A percentile compares a stretch with the other conserved stretches of the same genome.
phyloP scores from a whole-genome alignment of 2,888 invertebrate genomes.

The Nomada goodeniana region DNA sequence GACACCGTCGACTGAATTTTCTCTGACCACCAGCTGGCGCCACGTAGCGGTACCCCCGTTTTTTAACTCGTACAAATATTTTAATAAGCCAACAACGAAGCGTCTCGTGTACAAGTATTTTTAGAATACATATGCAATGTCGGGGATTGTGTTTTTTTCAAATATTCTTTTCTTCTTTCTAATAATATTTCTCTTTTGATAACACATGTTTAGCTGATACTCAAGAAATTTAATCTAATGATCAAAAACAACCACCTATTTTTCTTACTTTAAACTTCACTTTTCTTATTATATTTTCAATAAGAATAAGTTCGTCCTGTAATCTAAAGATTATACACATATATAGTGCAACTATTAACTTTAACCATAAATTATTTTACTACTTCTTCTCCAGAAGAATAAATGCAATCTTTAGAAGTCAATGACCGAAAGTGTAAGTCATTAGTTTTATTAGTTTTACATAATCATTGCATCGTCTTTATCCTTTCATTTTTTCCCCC shows the following conservation, averaged over 20 bases:
- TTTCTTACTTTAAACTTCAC: no score
- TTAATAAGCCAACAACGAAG: not conserved
- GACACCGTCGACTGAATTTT: constrained; percentile 71
- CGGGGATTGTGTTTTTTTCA: not conserved
- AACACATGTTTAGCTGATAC: not conserved
- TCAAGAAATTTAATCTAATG: not conserved
- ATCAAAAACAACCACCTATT: not conserved
- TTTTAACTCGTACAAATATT: constrained; percentile 31
- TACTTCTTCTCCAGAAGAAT: no score
- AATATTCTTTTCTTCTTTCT: not conserved
- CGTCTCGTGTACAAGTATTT: not conserved
- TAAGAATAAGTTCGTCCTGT: no score
- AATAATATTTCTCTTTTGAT: not conserved
- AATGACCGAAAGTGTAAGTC: no score
- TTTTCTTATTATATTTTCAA: no score
- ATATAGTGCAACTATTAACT: no score
- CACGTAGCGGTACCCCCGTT: constrained; percentile 57
- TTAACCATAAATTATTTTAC: no score
- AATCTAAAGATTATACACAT: no score
- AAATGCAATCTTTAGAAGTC: no score
- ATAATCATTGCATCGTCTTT: no score
- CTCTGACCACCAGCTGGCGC: constrained; percentile 56
- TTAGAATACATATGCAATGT: no score
- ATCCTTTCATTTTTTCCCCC: not conserved
- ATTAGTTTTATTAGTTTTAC: no score